phyloP scores from a whole-genome alignment of 2,888 invertebrate species.

The Mythimna albipuncta region DNA sequence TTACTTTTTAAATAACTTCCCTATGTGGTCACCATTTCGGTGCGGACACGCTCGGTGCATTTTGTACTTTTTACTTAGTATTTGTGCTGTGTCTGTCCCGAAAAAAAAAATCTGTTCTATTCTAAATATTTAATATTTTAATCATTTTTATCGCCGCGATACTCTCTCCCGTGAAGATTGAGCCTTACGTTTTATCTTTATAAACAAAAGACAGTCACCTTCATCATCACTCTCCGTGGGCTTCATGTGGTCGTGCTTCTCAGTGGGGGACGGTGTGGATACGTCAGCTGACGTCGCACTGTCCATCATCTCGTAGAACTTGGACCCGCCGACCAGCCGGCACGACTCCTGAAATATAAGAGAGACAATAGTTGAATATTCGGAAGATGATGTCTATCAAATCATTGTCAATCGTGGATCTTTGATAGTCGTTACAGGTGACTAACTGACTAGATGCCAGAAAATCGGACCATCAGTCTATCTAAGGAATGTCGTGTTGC shows the following conservation, averaged over 20 bases:
- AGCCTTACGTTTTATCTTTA: neutral
- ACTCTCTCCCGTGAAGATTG: neutral
- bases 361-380: neutral
- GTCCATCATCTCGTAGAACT: constrained; percentile 87
- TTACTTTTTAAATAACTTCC: neutral
- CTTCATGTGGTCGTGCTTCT: constrained; percentile 95
- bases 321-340: constrained; percentile 87
- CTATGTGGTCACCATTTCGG: no score
- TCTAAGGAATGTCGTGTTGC: no score
- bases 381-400: neutral
- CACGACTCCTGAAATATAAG: constrained; percentile 81
- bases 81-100: no score
- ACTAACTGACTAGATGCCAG: no score
- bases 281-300: constrained; percentile 75
- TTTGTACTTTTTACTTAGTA: no score
- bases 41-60: no score
- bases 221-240: constrained; percentile 94
- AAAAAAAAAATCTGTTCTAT: no score
- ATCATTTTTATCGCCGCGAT: neutral
- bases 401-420: no score
- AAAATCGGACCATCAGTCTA: no score
- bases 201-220: constrained; percentile 81
- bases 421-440: no score
- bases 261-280: constrained; percentile 88
- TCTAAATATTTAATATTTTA: no score